Base-by-base conservation (phyloP, 1,140 invertebrate genomes). In the Leptinotarsa undecemlineata region DNA sequence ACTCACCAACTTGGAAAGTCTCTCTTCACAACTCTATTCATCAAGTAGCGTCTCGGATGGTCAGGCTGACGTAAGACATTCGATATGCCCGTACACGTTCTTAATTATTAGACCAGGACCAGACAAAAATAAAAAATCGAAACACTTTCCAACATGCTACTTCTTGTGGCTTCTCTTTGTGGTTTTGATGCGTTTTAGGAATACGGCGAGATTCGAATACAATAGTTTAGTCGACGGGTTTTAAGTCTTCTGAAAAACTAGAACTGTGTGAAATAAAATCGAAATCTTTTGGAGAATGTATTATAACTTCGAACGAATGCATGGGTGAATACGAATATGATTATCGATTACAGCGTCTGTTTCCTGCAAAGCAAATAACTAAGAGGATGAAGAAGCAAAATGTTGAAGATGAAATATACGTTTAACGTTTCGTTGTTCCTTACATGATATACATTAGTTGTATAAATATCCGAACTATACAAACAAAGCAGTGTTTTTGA, bases 31-130 rank as follows among this genome's bases (percentile, higher is more conserved):
- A 57, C 51, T 57, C 51, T 57, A 57, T 57, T 19, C 51, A 57
- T n/a, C 17, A 57, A 57, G 17, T 57, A 17, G 15, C 51, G 51
- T 17, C 51, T 19, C 51, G 51, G 51, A 57, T 17, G 15, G 51
- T 6, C 15, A 6, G 51, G 15, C 51, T 57, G 51, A 57, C n/a
- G 51, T 57, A 57, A 57, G 51, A 57, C 51, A 57, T 57, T 57
- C 51, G 51, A 57, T 57, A 57, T 57, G 51, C 51, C 51, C 51
- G 51, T 57, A 57, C 51, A 57, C 51, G 51, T 57, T 57, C 51
- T 57, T 57, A 57, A 57, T 57, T 57, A 57, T 57, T 57, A 57
- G 51, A 57, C 51, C 51, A 57, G 51, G 51, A 57, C 51, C 51
- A 57, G 51, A 57, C 51, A 57, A 57, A 57, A 57, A 57, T 17